phyloP scores from a whole-genome alignment of 2,888 invertebrate genomes.

The Apodemia mormo region DNA sequence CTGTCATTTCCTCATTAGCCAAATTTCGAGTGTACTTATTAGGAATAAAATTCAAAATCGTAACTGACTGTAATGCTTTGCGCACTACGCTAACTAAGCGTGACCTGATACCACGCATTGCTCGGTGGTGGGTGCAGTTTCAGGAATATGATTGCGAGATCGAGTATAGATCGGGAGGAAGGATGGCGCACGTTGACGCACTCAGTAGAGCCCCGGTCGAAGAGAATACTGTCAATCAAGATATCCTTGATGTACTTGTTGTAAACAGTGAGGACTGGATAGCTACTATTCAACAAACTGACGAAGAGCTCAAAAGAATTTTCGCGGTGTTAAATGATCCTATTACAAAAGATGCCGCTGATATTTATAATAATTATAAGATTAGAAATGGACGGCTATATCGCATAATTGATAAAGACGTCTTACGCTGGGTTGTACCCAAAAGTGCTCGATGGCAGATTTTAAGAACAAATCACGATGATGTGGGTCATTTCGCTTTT shows the following conservation, averaged over 20 bases:
- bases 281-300: conserved; percentile 6
- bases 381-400: too few species aligned
- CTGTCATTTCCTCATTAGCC: background rate
- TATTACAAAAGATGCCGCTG: background rate
- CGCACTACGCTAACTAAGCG: too few species aligned
- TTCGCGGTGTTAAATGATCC: conserved; percentile 2
- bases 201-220: conserved; percentile 12
- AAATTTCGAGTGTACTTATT: conserved; percentile 9
- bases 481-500: conserved; percentile 39
- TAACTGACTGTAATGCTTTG: background rate
- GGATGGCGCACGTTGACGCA: conserved; percentile 30
- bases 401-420: too few species aligned
- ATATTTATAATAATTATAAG: too few species aligned
- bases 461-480: conserved; percentile 37
- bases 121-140: background rate
- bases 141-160: too few species aligned
- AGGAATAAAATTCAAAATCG: conserved; percentile 2
- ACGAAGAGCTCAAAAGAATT: conserved; percentile 12
- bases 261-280: conserved; percentile 18
- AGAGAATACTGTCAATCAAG: background rate
- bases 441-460: conserved; percentile 39
- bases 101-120: background rate
- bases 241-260: background rate
- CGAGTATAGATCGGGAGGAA: conserved; percentile 9
- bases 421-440: conserved; percentile 30